Evolutionary conservation across 2,888 invertebrate genomes (phyloP).

Genomic region (Perithous albicinctus): DNA sequence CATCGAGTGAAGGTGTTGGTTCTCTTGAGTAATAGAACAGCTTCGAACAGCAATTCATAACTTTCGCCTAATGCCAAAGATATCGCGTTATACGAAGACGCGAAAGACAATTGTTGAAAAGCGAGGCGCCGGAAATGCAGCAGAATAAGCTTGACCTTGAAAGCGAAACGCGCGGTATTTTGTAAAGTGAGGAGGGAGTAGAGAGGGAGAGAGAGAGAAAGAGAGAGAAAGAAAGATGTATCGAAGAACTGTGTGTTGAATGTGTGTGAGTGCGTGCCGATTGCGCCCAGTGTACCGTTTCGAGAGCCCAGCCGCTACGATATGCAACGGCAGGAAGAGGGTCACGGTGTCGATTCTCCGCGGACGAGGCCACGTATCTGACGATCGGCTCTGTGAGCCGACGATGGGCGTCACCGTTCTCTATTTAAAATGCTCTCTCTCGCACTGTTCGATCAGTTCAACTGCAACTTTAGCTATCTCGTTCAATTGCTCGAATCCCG

Average conservation of each 20-base stretch:
- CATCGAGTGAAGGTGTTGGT: neutral
- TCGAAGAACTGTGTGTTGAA: constrained; percentile 6
- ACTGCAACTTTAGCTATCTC: neutral
- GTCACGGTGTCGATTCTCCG: constrained; percentile 38
- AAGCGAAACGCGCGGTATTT: neutral
- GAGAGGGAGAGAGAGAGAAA: neutral
- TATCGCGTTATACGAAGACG: neutral
- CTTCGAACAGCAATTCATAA: neutral
- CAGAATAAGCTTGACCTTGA: constrained; percentile 6
- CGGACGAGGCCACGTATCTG: constrained; percentile 10
- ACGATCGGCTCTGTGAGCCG: neutral
- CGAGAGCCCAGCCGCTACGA: neutral
- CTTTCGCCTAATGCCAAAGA: neutral
- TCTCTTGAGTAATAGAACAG: neutral
- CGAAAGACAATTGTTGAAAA: neutral
- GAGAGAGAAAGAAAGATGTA: constrained; percentile 12
- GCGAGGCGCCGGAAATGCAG: neutral
- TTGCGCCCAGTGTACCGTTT: constrained; percentile 27
- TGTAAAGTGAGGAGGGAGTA: neutral
- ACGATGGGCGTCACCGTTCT: neutral
- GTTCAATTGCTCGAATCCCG: neutral
- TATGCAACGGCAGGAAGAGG: constrained; percentile 24
- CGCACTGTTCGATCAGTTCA: neutral
- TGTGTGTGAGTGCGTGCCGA: constrained; percentile 22
- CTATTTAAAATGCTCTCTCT: neutral